These are phyloP conservation scores for Gymnorhina tibicen DNA, from an alignment of 2,113 vertebrate species.

Conservation along the genomic window DNA sequence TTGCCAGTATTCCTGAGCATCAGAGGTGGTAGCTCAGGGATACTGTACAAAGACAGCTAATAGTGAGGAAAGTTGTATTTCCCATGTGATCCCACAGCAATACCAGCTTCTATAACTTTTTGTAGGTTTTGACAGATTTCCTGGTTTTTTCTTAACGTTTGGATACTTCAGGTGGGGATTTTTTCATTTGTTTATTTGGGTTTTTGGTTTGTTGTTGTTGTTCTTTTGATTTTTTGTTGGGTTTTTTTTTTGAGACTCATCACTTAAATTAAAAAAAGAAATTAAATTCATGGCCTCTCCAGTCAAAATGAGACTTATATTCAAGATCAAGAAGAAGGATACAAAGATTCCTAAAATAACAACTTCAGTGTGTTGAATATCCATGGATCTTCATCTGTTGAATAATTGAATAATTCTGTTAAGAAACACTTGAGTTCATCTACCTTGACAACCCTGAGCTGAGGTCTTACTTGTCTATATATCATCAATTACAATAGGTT, in stretches of 20 bases:
- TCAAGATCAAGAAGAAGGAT: not conserved
- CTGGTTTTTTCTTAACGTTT: not conserved
- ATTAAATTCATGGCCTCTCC: not conserved
- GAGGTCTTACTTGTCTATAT: not conserved
- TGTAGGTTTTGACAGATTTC: not conserved
- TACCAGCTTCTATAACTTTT: not conserved
- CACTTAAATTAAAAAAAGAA: not conserved
- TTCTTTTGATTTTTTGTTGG: not conserved
- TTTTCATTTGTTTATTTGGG: not conserved
- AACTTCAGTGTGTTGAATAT: not conserved
- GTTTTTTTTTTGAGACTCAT: not conserved
- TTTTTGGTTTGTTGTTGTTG: not conserved
- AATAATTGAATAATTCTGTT: not conserved
- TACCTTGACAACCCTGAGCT: not conserved
- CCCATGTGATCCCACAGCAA: not conserved
- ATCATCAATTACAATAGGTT: accelerated
- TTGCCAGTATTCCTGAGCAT: not conserved
- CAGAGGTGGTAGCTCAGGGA: not conserved
- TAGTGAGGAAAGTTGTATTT: not conserved
- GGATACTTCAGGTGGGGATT: not conserved
- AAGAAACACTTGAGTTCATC: not conserved
- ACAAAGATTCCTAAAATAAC: not conserved
- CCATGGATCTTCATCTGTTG: not conserved
- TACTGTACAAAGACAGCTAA: not conserved
- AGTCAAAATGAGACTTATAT: not conserved